Evolutionary conservation across 2,888 invertebrate genomes (phyloP).

Genomic region (Cordilura impudica): DNA sequence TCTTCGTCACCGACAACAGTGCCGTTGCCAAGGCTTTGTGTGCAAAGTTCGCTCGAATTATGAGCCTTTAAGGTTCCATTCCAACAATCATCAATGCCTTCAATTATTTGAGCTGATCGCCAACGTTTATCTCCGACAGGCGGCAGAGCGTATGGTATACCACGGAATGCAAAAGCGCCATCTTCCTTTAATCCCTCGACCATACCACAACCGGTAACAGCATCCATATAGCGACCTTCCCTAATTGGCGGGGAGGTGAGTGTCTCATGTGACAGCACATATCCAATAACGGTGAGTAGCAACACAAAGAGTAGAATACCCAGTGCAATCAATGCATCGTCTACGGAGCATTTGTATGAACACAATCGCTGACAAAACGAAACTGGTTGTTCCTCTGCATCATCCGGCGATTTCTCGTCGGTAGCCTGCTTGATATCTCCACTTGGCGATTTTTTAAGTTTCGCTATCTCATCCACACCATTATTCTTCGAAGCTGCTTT

Average conservation of each 20-base stretch:
- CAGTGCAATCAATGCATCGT: slow-evolving; percentile 81
- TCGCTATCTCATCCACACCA: slow-evolving; percentile 85
- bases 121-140: slow-evolving; percentile 85
- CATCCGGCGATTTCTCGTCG: slow-evolving; percentile 71
- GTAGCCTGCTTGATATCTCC: slow-evolving; percentile 71
- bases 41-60: slow-evolving; percentile 83
- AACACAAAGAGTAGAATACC: slow-evolving; percentile 82
- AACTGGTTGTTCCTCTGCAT: slow-evolving; percentile 70
- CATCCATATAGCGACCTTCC: slow-evolving; percentile 85
- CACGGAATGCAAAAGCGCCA: slow-evolving; percentile 88
- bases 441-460: slow-evolving; percentile 79
- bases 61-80: slow-evolving; percentile 85
- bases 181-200: slow-evolving; percentile 89
- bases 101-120: slow-evolving; percentile 83
- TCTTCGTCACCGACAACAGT: slow-evolving; percentile 86
- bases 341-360: slow-evolving; percentile 83
- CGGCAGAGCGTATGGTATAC: slow-evolving; percentile 89
- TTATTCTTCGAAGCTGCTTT: slow-evolving; percentile 77
- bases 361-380: slow-evolving; percentile 81
- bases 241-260: slow-evolving; percentile 82
- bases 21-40: slow-evolving; percentile 84
- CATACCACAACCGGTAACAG: slow-evolving; percentile 87
- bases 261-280: slow-evolving; percentile 81
- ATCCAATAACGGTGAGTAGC: slow-evolving; percentile 82
- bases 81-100: slow-evolving; percentile 87